Conservation (phyloP, 2,797 vertebrate genomes). For the Lepilemur septentrionalis region DNA sequence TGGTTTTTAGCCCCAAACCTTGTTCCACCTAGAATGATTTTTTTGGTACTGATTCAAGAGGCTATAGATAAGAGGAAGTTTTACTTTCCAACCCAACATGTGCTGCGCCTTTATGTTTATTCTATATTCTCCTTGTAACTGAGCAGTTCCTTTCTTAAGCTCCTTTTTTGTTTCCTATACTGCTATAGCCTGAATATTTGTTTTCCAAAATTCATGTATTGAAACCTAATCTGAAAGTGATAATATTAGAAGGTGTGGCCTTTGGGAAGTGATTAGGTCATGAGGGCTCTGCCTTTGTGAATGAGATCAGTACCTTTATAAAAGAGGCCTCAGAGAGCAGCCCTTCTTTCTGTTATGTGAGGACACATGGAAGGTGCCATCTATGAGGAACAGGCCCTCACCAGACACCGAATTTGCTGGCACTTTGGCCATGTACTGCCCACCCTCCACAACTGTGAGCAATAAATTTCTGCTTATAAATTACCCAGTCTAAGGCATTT, state of each 20-base stretch:
- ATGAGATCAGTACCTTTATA: neutral
- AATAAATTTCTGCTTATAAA: neutral
- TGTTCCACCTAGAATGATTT: neutral
- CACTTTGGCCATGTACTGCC: neutral
- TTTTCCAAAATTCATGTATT: neutral
- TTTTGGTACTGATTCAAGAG: neutral
- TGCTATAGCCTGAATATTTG: neutral
- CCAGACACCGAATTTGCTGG: neutral
- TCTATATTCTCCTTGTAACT: neutral
- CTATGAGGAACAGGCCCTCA: neutral
- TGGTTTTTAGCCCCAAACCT: neutral
- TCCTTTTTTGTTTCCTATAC: neutral
- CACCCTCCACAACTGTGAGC: neutral
- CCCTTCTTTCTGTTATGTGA: neutral
- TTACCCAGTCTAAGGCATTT: neutral
- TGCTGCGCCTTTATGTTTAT: neutral
- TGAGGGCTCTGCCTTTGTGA: neutral
- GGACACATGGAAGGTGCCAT: neutral
- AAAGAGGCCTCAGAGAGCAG: neutral
- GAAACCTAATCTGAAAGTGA: neutral
- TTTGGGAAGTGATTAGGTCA: neutral
- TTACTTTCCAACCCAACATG: neutral
- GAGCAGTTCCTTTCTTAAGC: neutral
- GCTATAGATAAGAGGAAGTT: neutral
- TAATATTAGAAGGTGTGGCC: neutral